Evolutionary conservation across 2,113 vertebrate species (phyloP), one percentile per base, ranked within the genome.

Genomic region (Macrotis lagotis): DNA sequence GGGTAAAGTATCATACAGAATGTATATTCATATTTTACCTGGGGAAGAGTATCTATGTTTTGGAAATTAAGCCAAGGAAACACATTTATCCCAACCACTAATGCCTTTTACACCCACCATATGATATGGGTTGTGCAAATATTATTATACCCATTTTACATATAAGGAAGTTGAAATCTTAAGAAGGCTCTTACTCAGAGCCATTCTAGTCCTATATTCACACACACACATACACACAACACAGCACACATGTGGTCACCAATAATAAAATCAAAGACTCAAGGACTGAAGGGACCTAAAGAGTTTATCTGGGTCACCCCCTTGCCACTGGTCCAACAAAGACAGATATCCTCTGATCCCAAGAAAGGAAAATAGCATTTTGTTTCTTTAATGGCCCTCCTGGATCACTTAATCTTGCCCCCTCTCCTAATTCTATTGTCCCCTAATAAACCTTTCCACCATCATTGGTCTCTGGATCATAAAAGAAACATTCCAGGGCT

Each of bases 391-490:
- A 83, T 24, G 37, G 48, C 14, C 44, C 50, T 55, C 12, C 0
- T 0, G 4, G n/a, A 48, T 52, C 52, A 2, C 50, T 51, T 11
- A 0, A 25, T 2, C 89, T n/a, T 91, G 37, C 8, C 28, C 24
- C 48, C 2, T 28, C 28, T 48, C 48, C 48, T 31, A 90, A 90
- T 50, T 90, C 89, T 50, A 48, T 48, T 50, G 47, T 49, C 25
- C 8, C 89, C 37, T 55, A 19, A 28, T 31, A 11, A 55, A 49
- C 9, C 28, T 25, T 14, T 37, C 92, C 55, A 90, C 52, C 37
- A 50, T 66, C 25, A 52, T 50, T 94, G 14, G 19, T 89, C 51
- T 93, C 92, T 95, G 92, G n/a, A n/a, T 88, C 91, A 92, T 53
- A 93, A 93, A 92, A 44, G 55, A 0, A 1, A 93, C 89, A 50